Base-by-base conservation (phyloP, 2,888 invertebrate species). In the Melieria picta region DNA sequence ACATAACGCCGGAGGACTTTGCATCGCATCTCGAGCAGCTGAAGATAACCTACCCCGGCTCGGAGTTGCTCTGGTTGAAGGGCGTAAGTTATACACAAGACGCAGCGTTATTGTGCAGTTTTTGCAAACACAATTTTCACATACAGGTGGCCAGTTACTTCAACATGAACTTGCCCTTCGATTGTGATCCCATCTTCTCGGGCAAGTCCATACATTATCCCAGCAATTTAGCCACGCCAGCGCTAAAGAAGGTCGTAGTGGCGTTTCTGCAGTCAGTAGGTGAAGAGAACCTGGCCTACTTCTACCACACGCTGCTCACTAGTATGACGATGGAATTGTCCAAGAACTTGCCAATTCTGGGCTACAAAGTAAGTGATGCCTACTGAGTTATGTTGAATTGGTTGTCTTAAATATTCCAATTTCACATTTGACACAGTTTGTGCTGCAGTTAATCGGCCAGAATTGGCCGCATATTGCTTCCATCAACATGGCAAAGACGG, bases 271-370 rank as follows among this genome's bases (percentile, higher is more conserved):
- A 89, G 57, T 89, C 90, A 67, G 90, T 91, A 7, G 92, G 92
- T 0, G 89, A 89, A 75, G 88, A 89, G 6, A 92, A 91, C 77
- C 84, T 89, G 6, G 91, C 91, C 79, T 85, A 92, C 76, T 94
- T 93, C 84, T 93, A 91, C 79, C 93, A 93, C 83, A 90, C 90
- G 46, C 90, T 91, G 50, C 86, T 94, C 16, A 91, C 91, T 7
- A 89, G 91, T 13, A 89, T 94, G 88, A 91, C 92, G 5, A 91
- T 90, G 79, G 93, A 93, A 79, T 90, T 94, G 89, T 90, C 90
- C 64, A 92, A 91, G 88, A 92, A 91, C 87, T 82, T 80, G 48
- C 80, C 81, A 7, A 82, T 84, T 10, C 73, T 79, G 9, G 94
- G 94, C 0, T 91, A 93, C 80, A 92, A 93, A 69, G 82, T 81